Percentiles rank a stretch among this genome's conserved stretches.
These are phyloP conservation scores for Larimichthys polyactis DNA, from an alignment of 2,113 vertebrate genomes.

Conservation along the genomic window DNA sequence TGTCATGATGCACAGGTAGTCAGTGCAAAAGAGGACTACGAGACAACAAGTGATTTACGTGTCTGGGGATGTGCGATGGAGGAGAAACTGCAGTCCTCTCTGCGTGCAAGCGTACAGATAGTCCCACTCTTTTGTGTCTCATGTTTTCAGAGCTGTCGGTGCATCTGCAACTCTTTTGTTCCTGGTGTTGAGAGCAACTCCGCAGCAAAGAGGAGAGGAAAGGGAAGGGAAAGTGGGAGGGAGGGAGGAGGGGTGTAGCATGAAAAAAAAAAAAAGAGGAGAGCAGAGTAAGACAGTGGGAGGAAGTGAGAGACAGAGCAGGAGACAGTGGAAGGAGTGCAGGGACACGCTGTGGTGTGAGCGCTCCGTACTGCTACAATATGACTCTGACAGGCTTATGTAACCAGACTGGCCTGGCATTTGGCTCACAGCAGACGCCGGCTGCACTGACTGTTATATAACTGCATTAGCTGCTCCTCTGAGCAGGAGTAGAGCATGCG, in stretches of 20 bases:
- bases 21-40: too few species aligned
- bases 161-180: conserved; percentile 67
- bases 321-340: conserved; percentile 67
- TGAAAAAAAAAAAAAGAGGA: background rate
- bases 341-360: conserved; percentile 74
- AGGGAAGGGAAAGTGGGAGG: conserved; percentile 22
- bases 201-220: conserved; percentile 28
- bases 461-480: conserved; percentile 84
- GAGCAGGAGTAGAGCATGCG: conserved; percentile 75
- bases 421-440: conserved; percentile 83
- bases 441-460: conserved; percentile 85
- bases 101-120: conserved; percentile 2
- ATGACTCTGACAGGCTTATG: conserved; percentile 84
- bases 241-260: conserved; percentile 26
- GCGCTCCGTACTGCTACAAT: conserved; percentile 79
- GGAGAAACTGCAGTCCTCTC: background rate
- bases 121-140: conserved; percentile 41
- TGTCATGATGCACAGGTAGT: conserved; percentile 10
- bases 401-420: conserved; percentile 83
- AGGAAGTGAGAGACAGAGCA: conserved; percentile 70
- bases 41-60: background rate
- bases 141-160: conserved; percentile 28
- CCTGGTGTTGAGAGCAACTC: conserved; percentile 42
- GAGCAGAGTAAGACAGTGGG: conserved; percentile 48
- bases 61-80: background rate